Base-by-base conservation (phyloP, 2,113 vertebrate genomes). In the Strigops habroptila region DNA sequence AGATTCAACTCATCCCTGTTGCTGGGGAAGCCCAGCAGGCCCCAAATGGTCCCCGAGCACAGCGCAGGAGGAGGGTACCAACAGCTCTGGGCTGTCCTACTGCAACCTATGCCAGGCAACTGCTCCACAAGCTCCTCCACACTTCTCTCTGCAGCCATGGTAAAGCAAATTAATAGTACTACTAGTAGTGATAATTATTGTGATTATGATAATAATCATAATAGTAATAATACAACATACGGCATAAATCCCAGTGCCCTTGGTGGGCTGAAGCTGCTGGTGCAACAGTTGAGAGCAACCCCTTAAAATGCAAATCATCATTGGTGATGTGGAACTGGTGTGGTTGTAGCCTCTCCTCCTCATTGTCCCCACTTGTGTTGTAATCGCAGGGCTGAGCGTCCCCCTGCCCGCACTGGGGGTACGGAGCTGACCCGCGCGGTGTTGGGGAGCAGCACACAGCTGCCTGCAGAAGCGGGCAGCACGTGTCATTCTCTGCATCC, bases 401-500 rank as follows among this genome's bases (percentile, higher is more conserved):
- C 33, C 41, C 13, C 48, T 85, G 35, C 52, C n/a, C 1, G 0
- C 46, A 3, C 8, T 0, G 0, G 33, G 39, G 11, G 8, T 37
- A 8, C 3, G 5, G 51, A 49, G 64, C 51, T 9, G 41, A 13
- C 75, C 57, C 0, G 0, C 10, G 48, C 7, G 1, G 49, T 88
- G 60, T 41, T 0, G 3, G 65, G 74, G 55, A 75, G 68, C 55
- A 48, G 67, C 28, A 28, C 10, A 1, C 41, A 52, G 39, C 67
- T 57, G 78, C 60, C 46, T 4, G 0, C 51, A 62, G 90, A 25
- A 46, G 49, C 6, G 2, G 31, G 49, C 12, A 39, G 39, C 1
- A 0, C 0, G 0, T 37, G 49, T 74, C 1, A 0, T 43, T 43
- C 37, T 63, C 7, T 0, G 43, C 35, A 31, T 73, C 63, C 76